Evolutionary conservation across 2,797 vertebrate species (phyloP).

Genomic region (Acropternis orthonyx): DNA sequence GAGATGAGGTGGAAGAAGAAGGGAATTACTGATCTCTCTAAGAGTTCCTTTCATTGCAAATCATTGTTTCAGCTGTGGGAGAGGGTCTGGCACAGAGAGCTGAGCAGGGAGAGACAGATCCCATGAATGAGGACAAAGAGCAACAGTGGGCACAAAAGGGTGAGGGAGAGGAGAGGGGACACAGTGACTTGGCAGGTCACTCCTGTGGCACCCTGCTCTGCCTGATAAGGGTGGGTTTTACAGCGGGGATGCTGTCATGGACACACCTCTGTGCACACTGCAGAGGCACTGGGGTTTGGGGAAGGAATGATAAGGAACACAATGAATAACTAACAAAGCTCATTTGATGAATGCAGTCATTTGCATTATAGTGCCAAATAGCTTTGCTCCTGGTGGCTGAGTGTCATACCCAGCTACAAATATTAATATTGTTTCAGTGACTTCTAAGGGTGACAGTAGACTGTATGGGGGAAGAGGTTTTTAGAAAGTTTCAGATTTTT

Average conservation of each 20-base stretch:
- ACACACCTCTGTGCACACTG: conserved; percentile 67
- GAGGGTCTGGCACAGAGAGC: conserved; percentile 17
- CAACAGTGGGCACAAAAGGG: conserved; percentile 60
- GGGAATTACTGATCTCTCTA: background rate
- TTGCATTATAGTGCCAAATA: conserved; percentile 77
- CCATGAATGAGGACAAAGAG: conserved; percentile 73
- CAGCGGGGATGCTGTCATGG: conserved; percentile 74
- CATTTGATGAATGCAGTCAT: conserved; percentile 74
- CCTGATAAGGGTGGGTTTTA: conserved; percentile 85
- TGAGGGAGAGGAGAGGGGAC: conserved; percentile 48
- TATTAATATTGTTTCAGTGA: conserved; percentile 50
- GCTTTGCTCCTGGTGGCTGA: conserved; percentile 65
- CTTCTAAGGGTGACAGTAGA: conserved; percentile 12
- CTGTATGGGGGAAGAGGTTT: background rate
- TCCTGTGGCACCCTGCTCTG: conserved; percentile 73
- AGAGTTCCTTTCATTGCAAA: conserved; percentile 38
- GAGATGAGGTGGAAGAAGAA: conserved; percentile 56
- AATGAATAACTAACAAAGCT: conserved; percentile 83
- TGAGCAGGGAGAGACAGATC: conserved; percentile 49
- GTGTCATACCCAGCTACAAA: conserved; percentile 43
- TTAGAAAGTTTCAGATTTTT: background rate
- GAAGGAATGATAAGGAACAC: conserved; percentile 82
- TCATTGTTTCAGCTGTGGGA: conserved; percentile 51
- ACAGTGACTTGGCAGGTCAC: conserved; percentile 81
- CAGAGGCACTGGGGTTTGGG: conserved; percentile 60